phyloP scores from a whole-genome alignment of 2,113 vertebrate species.

The Chamaetylas fuelleborni region DNA sequence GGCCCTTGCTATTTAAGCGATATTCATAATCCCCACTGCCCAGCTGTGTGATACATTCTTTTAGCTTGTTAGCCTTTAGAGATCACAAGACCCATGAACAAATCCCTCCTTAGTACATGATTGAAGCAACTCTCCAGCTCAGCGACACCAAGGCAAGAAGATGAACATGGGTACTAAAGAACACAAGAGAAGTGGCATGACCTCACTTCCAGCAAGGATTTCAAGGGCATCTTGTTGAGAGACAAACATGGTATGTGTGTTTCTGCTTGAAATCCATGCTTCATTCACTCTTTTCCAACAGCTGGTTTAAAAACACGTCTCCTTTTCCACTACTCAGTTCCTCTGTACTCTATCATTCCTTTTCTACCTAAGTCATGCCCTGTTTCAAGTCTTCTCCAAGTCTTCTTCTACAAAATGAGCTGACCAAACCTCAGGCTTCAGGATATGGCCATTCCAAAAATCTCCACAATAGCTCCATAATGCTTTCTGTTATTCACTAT shows the following conservation, averaged over 20 bases:
- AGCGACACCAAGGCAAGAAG: not conserved
- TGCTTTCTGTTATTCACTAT: no score
- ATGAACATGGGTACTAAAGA: accelerated
- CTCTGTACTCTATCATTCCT: not conserved
- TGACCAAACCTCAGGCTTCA: no score
- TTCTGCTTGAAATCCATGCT: not conserved
- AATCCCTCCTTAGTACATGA: not conserved
- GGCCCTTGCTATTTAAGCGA: not conserved
- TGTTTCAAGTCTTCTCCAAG: not conserved
- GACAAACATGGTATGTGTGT: not conserved
- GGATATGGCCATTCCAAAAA: no score
- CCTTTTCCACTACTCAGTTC: not conserved
- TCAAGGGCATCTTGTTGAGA: not conserved
- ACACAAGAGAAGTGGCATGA: not conserved
- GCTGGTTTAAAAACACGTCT: accelerated
- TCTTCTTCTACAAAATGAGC: not conserved
- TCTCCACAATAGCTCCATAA: no score
- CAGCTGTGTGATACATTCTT: not conserved
- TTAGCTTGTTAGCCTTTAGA: not conserved
- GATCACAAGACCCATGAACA: not conserved
- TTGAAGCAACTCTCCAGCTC: not conserved
- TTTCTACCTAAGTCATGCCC: not conserved
- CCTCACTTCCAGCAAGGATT: not conserved
- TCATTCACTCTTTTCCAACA: not conserved
- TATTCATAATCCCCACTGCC: not conserved